Base-by-base conservation (phyloP, 1,140 invertebrate genomes). In the Wasmannia auropunctata region DNA sequence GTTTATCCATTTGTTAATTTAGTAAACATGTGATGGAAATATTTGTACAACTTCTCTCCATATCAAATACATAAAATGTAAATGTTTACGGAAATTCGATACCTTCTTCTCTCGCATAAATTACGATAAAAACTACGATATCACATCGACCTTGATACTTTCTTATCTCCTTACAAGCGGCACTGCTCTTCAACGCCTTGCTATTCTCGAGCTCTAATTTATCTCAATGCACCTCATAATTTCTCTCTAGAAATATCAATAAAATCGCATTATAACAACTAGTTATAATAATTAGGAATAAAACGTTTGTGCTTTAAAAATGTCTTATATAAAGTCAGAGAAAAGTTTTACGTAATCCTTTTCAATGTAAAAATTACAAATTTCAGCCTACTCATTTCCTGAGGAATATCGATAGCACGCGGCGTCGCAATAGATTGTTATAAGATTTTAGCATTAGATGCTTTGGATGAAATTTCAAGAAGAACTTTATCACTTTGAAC, bases 101-200 rank as follows among this genome's bases (percentile, higher is more conserved):
- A 43, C 25, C 28, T 76, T 76, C 74, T 76, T 51, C 31, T 67
- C 60, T 34, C 31, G 28, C 40, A 10, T 51, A 43, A 67, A 79
- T 79, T 4, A n/a, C n/a, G n/a, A n/a, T n/a, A n/a, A n/a, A n/a
- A 51, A 37, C 43, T 19, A 11, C n/a, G 19, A 67, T 67, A 79
- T 37, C 62, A 16, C 19, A 8, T 51, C n/a, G 43, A 65, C 60
- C 76, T 79, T 79, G 60, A 51, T 79, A 37, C 19, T 62, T 19
- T 79, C 43, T 79, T 79, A 79, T 79, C 58, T 67, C 16, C 37
- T 76, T 65, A 51, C 60, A 3, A 79, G n/a, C 43, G 10, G 34
- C 40, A 22, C 10, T 63, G 14, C 14, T 75, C 11, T n/a, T 25
- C 54, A 56, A 19, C 60, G n/a, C 25, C 37, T 62, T 7, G 28